These are phyloP conservation scores for Sorex maritimensis DNA, from an alignment of 2,797 vertebrate species.

Conservation along the genomic window DNA sequence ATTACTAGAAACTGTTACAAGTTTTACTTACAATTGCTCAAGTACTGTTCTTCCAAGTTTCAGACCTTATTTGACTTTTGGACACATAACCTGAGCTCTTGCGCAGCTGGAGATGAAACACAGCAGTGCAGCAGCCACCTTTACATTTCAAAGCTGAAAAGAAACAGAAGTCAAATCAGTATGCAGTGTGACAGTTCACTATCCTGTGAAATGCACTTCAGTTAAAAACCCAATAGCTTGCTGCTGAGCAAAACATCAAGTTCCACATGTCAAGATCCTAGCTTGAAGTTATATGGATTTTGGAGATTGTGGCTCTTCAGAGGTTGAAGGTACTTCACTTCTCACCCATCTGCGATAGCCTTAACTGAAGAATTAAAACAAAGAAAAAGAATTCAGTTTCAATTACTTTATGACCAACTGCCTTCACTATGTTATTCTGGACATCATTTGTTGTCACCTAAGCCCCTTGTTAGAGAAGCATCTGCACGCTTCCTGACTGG, in stretches of 20 bases:
- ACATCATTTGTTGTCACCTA: neutral
- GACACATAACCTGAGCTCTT: neutral
- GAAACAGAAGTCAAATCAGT: neutral
- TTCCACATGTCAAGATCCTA: neutral
- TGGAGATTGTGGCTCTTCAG: neutral
- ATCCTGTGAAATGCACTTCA: neutral
- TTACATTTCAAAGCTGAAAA: neutral
- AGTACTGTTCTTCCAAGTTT: neutral
- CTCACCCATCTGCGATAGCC: neutral
- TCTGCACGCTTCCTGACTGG: neutral
- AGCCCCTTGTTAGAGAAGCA: neutral
- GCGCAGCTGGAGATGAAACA: neutral
- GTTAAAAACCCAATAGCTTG: neutral
- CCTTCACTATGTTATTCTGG: slow-evolving; percentile 9
- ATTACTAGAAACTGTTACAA: neutral
- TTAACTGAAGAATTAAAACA: slow-evolving; percentile 52
- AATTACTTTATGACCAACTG: neutral
- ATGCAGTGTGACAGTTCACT: neutral
- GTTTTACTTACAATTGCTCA: neutral
- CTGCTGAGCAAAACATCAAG: neutral
- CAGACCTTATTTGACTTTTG: slow-evolving; percentile 21
- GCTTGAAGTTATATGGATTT: neutral
- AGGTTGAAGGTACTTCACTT: slow-evolving; percentile 8
- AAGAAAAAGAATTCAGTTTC: slow-evolving; percentile 53
- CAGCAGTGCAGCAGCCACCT: neutral